Percentiles rank a stretch among this genome's conserved stretches.
phyloP scores from a whole-genome alignment of 1,140 invertebrate species.

The Brachionus rotundiformis region DNA sequence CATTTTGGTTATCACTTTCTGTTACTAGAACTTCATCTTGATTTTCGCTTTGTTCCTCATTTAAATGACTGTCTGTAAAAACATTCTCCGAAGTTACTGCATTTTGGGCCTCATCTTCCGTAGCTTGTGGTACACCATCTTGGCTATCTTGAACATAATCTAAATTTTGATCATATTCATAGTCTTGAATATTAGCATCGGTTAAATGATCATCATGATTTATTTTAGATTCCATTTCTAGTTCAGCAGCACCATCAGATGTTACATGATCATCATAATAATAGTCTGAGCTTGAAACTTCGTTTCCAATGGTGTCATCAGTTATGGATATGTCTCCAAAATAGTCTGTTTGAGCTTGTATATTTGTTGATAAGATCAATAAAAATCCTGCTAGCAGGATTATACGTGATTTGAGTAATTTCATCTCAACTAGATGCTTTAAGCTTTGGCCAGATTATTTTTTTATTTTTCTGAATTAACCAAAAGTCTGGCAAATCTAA shows the following conservation, averaged over 20 bases:
- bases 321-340: not conserved
- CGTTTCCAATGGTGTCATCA: not conserved
- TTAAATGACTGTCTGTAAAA: not conserved
- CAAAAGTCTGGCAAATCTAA: conserved; percentile 21
- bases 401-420: conserved; percentile 22
- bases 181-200: not conserved
- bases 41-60: not conserved
- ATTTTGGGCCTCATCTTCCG: not conserved
- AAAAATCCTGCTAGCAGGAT: conserved; percentile 26
- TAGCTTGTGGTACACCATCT: not conserved
- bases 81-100: not conserved
- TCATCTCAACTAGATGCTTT: conserved; percentile 1
- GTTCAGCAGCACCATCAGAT: conserved; percentile 15
- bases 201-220: not conserved
- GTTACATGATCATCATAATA: conserved; percentile 24
- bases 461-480: not conserved
- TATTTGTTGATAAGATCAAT: not conserved
- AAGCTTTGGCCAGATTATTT: not conserved
- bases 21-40: not conserved
- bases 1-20: not conserved
- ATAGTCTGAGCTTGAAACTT: not conserved
- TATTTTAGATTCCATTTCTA: not conserved
- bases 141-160: not conserved
- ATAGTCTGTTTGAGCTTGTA: not conserved
- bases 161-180: not conserved